These are phyloP conservation scores for Periophthalmus modestus DNA, from an alignment of 2,113 vertebrate species.

Conservation along the genomic window DNA sequence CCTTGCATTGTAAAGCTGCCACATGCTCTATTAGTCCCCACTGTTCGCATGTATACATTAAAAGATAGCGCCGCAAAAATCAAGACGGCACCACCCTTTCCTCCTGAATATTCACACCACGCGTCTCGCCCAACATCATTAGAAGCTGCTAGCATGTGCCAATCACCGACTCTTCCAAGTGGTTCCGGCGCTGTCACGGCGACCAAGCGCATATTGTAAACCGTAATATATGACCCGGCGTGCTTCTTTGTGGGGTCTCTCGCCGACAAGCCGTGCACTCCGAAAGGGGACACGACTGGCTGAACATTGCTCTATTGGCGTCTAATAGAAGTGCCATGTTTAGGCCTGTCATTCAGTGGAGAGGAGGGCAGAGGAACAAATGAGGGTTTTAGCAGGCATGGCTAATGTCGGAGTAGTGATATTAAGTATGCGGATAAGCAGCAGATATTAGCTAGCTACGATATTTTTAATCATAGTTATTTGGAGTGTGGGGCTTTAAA, in stretches of 20 bases:
- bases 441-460: neutral
- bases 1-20: slow-evolving; percentile 70
- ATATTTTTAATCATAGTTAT: neutral
- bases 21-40: slow-evolving; percentile 71
- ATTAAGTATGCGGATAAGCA: slow-evolving; percentile 70
- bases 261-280: slow-evolving; percentile 52
- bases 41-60: slow-evolving; percentile 69
- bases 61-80: slow-evolving; percentile 54
- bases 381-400: slow-evolving; percentile 72
- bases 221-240: slow-evolving; percentile 64
- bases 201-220: slow-evolving; percentile 58
- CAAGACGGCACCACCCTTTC: slow-evolving; percentile 40
- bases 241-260: slow-evolving; percentile 60
- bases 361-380: slow-evolving; percentile 65
- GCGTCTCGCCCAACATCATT: slow-evolving; percentile 43
- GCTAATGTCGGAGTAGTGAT: slow-evolving; percentile 75
- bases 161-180: slow-evolving; percentile 41
- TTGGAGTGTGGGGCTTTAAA: neutral
- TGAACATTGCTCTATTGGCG: slow-evolving; percentile 67
- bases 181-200: slow-evolving; percentile 50
- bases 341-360: slow-evolving; percentile 73
- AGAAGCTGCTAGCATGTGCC: slow-evolving; percentile 41
- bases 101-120: slow-evolving; percentile 55
- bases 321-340: slow-evolving; percentile 69
- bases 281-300: slow-evolving; percentile 58